Evolutionary conservation across 2,113 vertebrate genomes (phyloP).

Genomic region (Grus americana): DNA sequence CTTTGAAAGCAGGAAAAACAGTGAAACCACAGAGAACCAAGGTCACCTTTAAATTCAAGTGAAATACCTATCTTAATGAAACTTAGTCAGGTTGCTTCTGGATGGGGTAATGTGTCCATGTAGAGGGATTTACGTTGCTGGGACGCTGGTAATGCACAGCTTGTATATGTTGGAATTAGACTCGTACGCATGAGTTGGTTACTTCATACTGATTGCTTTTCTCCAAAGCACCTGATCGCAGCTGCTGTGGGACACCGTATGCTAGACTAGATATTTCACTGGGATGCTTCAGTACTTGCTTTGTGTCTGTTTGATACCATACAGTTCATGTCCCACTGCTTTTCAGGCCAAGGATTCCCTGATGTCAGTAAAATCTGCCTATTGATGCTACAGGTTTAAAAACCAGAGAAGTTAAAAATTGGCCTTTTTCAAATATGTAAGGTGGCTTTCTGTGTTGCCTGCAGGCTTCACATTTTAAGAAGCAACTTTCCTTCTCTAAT

Average conservation of each 20-base stretch:
- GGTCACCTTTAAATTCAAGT: background rate
- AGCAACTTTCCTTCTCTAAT: slow-evolving; percentile 29
- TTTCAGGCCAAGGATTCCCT: slow-evolving; percentile 18
- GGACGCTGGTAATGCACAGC: background rate
- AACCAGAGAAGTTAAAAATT: background rate
- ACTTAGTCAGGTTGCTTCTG: background rate
- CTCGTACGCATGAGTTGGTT: rapidly evolving
- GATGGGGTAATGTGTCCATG: background rate
- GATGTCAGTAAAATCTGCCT: background rate
- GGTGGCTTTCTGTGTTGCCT: slow-evolving; percentile 17
- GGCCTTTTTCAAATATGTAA: background rate
- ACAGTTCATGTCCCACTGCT: background rate
- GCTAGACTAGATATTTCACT: background rate
- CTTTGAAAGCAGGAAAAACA: background rate
- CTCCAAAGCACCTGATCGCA: background rate
- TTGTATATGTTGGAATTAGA: background rate
- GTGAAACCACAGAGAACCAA: background rate
- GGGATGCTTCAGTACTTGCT: background rate
- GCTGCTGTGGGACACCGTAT: background rate
- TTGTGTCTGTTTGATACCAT: background rate
- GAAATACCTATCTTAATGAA: background rate
- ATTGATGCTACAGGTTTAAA: slow-evolving; percentile 12
- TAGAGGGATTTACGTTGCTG: background rate
- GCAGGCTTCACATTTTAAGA: slow-evolving; percentile 34
- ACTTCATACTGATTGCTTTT: background rate